Base-by-base conservation (phyloP, 2,113 vertebrate species). In the Antennarius striatus region DNA sequence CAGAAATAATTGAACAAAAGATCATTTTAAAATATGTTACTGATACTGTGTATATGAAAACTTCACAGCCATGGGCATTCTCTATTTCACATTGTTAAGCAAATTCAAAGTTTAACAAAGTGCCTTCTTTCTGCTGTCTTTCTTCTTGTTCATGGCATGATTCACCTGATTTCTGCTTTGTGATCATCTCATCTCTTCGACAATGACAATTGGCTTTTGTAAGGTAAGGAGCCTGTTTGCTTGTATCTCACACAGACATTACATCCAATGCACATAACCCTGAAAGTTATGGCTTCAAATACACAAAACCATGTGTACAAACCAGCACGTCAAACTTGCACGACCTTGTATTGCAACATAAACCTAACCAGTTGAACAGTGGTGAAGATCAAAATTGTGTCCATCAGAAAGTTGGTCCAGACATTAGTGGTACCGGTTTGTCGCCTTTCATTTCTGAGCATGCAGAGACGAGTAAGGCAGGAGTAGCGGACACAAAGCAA, bases 211-310 rank as follows among this genome's bases (percentile, higher is more conserved):
- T 96, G 98, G 98, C 98, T 95, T 89, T 94, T 81, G 98, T 95
- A 99, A 99, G 97, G 97, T 99, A 99, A 99, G 97, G 94, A 95
- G 96, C 95, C 95, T 92, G 94, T 92, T 86, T 93, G 90, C 91
- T 81, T 80, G 85, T 75, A 36, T 82, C 62, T 85, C 76, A 63
- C 68, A 82, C 82, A 77, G 72, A 84, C 68, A 71, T 48, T 66
- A 58, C 42, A 51, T 30, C 63, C 30, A 32, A 80, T 22, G 65
- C 47, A 83, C 89, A 83, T 63, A 86, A 65, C 87, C 42, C 49
- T 6, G 49, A 68, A n/a, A 60, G 46, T 56, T 79, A 84, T 14
- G 47, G 64, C 43, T 15, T 12, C 51, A 83, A 56, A 73, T 15
- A 76, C 75, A 84, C 63, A 70, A 74, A 84, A 61, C 51, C 68